Conservation (phyloP, 1,140 invertebrate species). For the Drosophila sp. region DNA sequence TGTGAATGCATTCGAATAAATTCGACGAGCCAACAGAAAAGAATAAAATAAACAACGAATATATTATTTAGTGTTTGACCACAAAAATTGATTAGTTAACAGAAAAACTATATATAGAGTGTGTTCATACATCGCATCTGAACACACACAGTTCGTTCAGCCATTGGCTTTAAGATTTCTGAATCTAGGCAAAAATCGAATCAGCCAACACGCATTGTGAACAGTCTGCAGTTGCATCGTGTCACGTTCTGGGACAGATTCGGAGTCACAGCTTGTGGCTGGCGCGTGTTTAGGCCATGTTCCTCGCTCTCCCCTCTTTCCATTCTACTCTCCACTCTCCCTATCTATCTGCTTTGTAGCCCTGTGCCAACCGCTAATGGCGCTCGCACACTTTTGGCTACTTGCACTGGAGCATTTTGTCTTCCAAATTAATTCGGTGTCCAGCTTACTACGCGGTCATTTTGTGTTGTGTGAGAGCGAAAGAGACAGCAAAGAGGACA, state of each 20-base stretch:
- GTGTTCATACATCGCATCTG: too few species aligned
- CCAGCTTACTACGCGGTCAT: conserved; percentile 41
- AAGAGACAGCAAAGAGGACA: conserved; percentile 5
- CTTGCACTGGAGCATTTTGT: conserved; percentile 73
- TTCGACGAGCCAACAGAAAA: too few species aligned
- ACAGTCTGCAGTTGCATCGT: conserved; percentile 28
- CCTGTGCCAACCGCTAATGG: conserved; percentile 60
- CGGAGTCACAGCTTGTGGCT: conserved; percentile 45
- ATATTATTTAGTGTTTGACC: too few species aligned
- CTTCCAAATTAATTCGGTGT: conserved; percentile 80
- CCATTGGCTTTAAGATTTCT: conserved; percentile 32
- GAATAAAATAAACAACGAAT: too few species aligned
- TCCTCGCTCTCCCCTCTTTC: not conserved
- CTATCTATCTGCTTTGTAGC: not conserved
- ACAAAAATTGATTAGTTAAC: too few species aligned
- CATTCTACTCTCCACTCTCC: not conserved
- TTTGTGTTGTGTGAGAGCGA: conserved; percentile 7
- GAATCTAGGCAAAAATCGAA: conserved; percentile 12
- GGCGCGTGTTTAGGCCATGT: conserved; percentile 52
- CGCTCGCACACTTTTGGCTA: conserved; percentile 61
- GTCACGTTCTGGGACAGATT: conserved; percentile 43
- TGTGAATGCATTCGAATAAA: conserved; percentile 46
- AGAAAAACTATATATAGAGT: too few species aligned
- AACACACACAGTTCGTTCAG: not conserved
- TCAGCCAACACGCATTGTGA: conserved; percentile 10